Percentiles rank a stretch among this genome's conserved stretches.
Conservation (phyloP, 2,888 invertebrate species). For the Chrysolina haemoptera region DNA sequence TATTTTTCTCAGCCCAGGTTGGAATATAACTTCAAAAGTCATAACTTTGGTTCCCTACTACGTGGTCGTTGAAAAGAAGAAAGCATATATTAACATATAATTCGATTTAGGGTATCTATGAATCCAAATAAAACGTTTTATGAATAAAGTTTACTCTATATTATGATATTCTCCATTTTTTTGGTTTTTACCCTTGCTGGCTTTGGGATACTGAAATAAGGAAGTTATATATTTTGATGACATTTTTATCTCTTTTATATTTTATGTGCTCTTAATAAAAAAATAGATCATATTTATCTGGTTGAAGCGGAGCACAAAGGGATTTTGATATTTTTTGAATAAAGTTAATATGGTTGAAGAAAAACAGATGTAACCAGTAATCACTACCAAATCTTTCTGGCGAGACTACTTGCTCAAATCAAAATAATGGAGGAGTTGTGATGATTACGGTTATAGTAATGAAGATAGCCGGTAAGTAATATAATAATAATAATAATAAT, state of each 20-base stretch:
- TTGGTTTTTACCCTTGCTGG: constrained; percentile 35
- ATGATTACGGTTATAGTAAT: no score
- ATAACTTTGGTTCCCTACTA: constrained; percentile 41
- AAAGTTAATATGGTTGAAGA: no score
- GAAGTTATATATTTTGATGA: constrained; percentile 37
- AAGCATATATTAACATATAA: constrained; percentile 49
- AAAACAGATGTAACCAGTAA: no score
- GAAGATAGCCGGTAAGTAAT: no score
- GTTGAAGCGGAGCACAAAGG: background rate
- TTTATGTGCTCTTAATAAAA: constrained; percentile 28
- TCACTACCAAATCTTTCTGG: no score
- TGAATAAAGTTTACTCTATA: constrained; percentile 45
- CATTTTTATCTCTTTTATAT: constrained; percentile 40
- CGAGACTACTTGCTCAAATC: no score
- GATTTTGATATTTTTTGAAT: background rate
- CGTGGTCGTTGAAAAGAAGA: constrained; percentile 32
- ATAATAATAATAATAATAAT: no score
- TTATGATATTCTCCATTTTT: constrained; percentile 29
- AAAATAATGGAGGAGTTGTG: no score
- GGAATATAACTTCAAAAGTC: constrained; percentile 41
- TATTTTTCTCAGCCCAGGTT: constrained; percentile 45
- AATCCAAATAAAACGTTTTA: constrained; percentile 50
- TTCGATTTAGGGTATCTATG: constrained; percentile 43
- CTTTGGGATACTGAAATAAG: constrained; percentile 34
- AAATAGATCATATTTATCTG: constrained; percentile 28